Base-by-base conservation (phyloP, 1,140 invertebrate genomes). In the Leguminivora glycinivorella region DNA sequence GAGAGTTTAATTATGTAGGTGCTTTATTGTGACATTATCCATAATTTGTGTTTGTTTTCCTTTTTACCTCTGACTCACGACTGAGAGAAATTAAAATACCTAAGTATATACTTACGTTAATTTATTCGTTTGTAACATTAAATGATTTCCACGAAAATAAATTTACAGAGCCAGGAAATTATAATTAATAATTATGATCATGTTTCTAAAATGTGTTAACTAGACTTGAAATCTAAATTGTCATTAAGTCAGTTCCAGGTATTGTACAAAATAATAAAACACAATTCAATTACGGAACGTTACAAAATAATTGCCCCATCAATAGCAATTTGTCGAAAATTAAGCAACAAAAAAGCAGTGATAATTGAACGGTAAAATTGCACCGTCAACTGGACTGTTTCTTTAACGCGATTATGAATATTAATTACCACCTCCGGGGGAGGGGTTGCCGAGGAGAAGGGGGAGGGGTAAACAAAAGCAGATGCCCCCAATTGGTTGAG, bases 321-420 rank as follows among this genome's bases (percentile, higher is more conserved):
- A 63, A 29, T 31, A 17, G 12, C 58, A 17, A 63, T 63, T 31
- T 17, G 26, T 63, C 26, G 5, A 29, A 26, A 29, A 63, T 34
- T 63, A 63, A 63, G 31, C 7, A 63, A 34, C 58, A 63, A 63
- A 63, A 24, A 24, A 43, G 0, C 24, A 24, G 17, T 26, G 25
- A 58, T 26, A 26, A 58, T 58, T 58, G 56, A 58, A 63, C 58
- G 7, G 58, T 63, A 29, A 63, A 63, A 63, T 63, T 63, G 58
- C 58, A 63, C 58, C 58, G 58, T 63, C 58, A 63, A 63, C 58
- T 19, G 17, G 17, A 25, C 26, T 60, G 56, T 60, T 63, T 63
- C 58, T 63, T 63, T 63, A 63, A 63, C 29, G 58, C 14, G 58
- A 63, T 63, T 63, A 63, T 63, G 58, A 63, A 63, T 63, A 63